Evolutionary conservation across 2,113 vertebrate genomes (phyloP), one percentile per base, ranked within the genome.

Genomic region (Otis tarda): DNA sequence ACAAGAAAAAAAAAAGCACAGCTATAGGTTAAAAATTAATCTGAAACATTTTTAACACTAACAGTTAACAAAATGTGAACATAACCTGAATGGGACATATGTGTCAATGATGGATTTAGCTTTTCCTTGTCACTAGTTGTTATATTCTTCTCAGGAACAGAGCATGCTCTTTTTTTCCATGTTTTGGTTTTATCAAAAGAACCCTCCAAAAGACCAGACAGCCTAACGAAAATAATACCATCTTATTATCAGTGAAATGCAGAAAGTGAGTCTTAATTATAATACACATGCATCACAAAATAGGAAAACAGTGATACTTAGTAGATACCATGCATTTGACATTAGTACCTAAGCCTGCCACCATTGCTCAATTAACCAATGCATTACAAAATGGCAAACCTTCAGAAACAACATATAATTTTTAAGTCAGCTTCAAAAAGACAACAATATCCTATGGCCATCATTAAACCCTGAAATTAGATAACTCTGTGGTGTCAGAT

Each of bases 131-230:
- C 77, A 77, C 94, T 91, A 17, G 91, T 83, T 35, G 87, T 83
- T 91, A 94, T 89, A 88, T 92, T 94, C 81, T 83, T 85, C 73
- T 97, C 87, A 89, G 97, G 96, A 90, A 97, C 90, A 92, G 97
- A 98, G 27, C 94, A 98, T 18, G 84, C 31, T 91, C 86, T 91
- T 83, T 95, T 98, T 73, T 94, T 96, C 43, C 81, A 59, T 1
- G 76, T 41, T 84, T 87, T 97, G 65, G 45, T 82, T 96, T 90
- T 96, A 80, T 71, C 93, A 35, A 74, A 41, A 86, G 81, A 93
- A 90, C 22, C 95, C 60, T 97, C 92, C 56, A 73, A 53, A 93
- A 95, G 64, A 96, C 56, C 85, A 93, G 97, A 64, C 31, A 97
- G 93, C 87, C 98, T 98, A 93, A 76, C 89, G 97, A 85, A 96